A percentile compares a stretch with the other conserved stretches of the same genome.
Evolutionary conservation across 2,113 vertebrate genomes (phyloP).

Genomic region (Bufo bufo): DNA sequence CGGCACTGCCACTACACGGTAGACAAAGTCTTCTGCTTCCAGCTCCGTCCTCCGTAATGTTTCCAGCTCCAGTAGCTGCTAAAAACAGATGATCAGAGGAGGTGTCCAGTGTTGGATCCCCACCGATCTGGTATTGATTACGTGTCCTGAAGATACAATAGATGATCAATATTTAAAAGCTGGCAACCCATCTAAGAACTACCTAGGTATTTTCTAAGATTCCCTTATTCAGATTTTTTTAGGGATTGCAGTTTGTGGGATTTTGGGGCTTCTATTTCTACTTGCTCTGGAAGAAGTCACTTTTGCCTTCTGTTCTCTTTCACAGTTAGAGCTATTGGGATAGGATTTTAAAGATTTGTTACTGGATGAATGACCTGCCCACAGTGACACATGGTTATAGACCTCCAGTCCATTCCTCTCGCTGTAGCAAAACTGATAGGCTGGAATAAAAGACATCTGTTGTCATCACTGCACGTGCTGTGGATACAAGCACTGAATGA

Average conservation of each 20-base stretch:
- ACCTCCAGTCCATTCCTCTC: not conserved
- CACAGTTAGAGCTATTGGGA: not conserved
- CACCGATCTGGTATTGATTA: too few species aligned
- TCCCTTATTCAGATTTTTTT: not conserved
- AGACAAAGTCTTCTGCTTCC: too few species aligned
- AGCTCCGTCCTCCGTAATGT: too few species aligned
- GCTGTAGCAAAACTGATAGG: not conserved
- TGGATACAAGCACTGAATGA: slow-evolving; percentile 24
- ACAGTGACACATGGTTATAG: not conserved
- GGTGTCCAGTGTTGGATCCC: too few species aligned
- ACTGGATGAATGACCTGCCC: slow-evolving; percentile 23
- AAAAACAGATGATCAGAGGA: too few species aligned
- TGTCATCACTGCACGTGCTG: slow-evolving; percentile 23
- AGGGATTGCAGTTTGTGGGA: not conserved
- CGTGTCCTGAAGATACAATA: too few species aligned
- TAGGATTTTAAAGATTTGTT: slow-evolving; percentile 25
- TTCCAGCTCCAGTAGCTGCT: too few species aligned
- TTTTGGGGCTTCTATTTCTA: not conserved
- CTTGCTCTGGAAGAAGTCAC: not conserved
- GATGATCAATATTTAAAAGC: too few species aligned
- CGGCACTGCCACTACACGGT: too few species aligned
- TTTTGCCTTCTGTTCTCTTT: not conserved
- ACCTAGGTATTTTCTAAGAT: not conserved
- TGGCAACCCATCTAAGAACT: not conserved
- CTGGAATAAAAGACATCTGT: not conserved